phyloP scores from a whole-genome alignment of 2,888 invertebrate genomes.

The Acrocera orbiculus region DNA sequence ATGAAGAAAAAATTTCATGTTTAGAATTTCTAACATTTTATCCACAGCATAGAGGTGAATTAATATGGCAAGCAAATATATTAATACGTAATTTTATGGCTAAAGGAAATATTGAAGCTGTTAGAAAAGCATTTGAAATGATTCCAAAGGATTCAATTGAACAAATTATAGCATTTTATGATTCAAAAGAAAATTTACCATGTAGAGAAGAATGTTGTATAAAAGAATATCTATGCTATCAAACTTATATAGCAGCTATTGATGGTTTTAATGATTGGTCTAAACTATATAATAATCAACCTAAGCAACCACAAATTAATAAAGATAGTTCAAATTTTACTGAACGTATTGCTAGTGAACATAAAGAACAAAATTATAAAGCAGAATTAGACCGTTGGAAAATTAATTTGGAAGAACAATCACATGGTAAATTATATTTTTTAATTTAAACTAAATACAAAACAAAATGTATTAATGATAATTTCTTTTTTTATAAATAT shows the following conservation, averaged over 20 bases:
- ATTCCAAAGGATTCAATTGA: constrained; percentile 48
- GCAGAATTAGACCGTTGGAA: constrained; percentile 64
- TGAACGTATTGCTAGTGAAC: constrained; percentile 77
- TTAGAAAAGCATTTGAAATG: constrained; percentile 56
- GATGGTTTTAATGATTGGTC: constrained; percentile 85
- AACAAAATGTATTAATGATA: too few relatives aligned
- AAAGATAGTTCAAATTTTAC: constrained; percentile 52
- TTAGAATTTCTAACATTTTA: constrained; percentile 79
- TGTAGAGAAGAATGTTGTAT: constrained; percentile 36
- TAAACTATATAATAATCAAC: constrained; percentile 61
- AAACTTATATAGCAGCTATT: constrained; percentile 70
- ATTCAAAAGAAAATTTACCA: constrained; percentile 32
- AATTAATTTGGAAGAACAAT: constrained; percentile 49
- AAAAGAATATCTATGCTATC: constrained; percentile 73
- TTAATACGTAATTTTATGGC: constrained; percentile 72
- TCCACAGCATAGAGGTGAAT: constrained; percentile 58
- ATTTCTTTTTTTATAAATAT: constrained; percentile 25
- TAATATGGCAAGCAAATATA: constrained; percentile 74
- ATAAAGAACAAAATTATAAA: constrained; percentile 59
- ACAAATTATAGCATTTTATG: constrained; percentile 33
- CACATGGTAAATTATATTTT: constrained; percentile 36
- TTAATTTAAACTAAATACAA: too few relatives aligned
- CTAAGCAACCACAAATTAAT: constrained; percentile 45
- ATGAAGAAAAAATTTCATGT: constrained; percentile 54
- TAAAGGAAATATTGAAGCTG: constrained; percentile 65